Conservation (phyloP, 2,888 invertebrate genomes). For the Tachystola acroxantha region DNA sequence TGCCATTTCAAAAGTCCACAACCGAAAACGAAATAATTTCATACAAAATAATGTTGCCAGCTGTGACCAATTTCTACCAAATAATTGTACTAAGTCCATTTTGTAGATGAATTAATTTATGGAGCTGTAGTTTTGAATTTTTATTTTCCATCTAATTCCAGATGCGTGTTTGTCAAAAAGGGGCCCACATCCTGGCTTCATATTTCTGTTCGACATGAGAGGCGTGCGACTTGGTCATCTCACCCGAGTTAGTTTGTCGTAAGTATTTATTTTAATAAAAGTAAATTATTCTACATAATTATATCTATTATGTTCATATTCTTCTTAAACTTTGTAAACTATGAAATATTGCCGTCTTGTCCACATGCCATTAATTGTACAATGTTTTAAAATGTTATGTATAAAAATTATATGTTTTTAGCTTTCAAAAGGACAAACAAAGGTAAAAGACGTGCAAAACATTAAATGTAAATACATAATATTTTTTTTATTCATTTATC, state of each 20-base stretch:
- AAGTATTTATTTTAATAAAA: conserved; percentile 38
- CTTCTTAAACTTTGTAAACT: no score
- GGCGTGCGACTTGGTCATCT: conserved; percentile 80
- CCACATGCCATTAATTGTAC: background rate
- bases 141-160: no score
- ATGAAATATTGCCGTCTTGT: conserved; percentile 15
- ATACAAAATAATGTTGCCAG: no score
- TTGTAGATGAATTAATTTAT: no score
- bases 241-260: conserved; percentile 76
- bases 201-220: conserved; percentile 83
- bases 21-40: no score
- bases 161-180: conserved; percentile 77
- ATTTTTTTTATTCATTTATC: background rate
- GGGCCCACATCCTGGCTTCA: conserved; percentile 80
- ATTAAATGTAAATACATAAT: background rate
- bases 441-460: conserved; percentile 46
- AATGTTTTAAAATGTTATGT: background rate
- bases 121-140: no score
- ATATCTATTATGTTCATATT: no score
- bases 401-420: conserved; percentile 43
- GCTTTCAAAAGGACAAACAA: conserved; percentile 74
- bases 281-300: no score
- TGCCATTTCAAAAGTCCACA: no score
- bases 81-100: no score
- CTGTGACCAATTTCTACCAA: no score